Conservation (phyloP, 2,888 invertebrate genomes). For the Zygothrica quintamaculata region DNA sequence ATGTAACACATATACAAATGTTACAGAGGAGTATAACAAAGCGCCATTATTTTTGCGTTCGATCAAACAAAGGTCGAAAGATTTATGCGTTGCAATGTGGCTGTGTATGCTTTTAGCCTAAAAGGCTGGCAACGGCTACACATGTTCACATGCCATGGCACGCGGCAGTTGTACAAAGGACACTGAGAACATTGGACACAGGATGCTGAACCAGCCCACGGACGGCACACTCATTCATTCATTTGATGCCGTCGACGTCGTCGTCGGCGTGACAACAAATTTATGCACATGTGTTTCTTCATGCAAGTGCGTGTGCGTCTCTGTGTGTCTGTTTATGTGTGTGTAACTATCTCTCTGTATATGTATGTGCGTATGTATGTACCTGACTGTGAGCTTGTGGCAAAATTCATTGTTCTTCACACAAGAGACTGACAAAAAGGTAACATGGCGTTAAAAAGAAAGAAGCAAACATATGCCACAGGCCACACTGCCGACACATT, state of each 20-base stretch:
- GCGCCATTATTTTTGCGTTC: slow-evolving; percentile 76
- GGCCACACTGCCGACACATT: slow-evolving; percentile 27
- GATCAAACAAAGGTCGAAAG: slow-evolving; percentile 78
- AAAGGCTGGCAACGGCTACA: slow-evolving; percentile 62
- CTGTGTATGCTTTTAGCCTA: slow-evolving; percentile 57
- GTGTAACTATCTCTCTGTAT: not conserved
- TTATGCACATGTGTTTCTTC: slow-evolving; percentile 58
- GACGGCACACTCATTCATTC: slow-evolving; percentile 66
- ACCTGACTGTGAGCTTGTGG: slow-evolving; percentile 37
- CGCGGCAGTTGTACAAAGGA: slow-evolving; percentile 16
- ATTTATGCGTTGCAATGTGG: slow-evolving; percentile 59
- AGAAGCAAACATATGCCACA: slow-evolving; percentile 47
- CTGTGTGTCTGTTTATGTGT: slow-evolving; percentile 5
- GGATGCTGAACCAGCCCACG: slow-evolving; percentile 25
- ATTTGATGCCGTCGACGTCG: slow-evolving; percentile 68
- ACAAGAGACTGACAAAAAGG: slow-evolving; percentile 31
- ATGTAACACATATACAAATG: slow-evolving; percentile 3
- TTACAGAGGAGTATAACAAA: slow-evolving; percentile 47
- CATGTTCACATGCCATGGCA: slow-evolving; percentile 54
- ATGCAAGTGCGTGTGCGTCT: not conserved
- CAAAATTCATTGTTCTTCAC: slow-evolving; percentile 65
- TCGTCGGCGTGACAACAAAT: slow-evolving; percentile 69
- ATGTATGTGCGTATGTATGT: slow-evolving; percentile 9
- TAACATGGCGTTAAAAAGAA: slow-evolving; percentile 24
- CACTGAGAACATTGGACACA: slow-evolving; percentile 2